These are phyloP conservation scores for Yponomeuta malinellus DNA, from an alignment of 2,888 invertebrate genomes.

Conservation along the genomic window DNA sequence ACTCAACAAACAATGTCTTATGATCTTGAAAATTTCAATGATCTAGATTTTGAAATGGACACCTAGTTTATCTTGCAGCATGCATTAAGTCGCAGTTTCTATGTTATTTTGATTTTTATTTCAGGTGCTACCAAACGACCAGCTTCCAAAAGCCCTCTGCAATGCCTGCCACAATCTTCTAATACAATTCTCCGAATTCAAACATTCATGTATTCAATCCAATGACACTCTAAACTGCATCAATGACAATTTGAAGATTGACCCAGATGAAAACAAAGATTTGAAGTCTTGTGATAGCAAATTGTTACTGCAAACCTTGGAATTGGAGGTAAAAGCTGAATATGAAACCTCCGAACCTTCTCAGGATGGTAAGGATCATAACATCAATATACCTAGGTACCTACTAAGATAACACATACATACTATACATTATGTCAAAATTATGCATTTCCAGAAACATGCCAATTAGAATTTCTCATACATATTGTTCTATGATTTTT, in stretches of 20 bases:
- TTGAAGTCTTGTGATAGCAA: background rate
- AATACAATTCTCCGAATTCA: slow-evolving; percentile 49
- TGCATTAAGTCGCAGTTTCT: too few species aligned
- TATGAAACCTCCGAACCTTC: background rate
- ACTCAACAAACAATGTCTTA: too few species aligned
- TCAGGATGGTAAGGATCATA: background rate
- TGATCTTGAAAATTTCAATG: too few species aligned
- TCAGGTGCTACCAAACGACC: slow-evolving; percentile 42
- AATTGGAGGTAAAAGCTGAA: background rate
- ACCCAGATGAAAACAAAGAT: background rate
- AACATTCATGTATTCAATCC: slow-evolving; percentile 54
- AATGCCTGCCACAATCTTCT: slow-evolving; percentile 48
- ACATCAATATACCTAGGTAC: too few species aligned
- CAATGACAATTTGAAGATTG: background rate
- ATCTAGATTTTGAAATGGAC: too few species aligned
- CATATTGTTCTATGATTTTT: too few species aligned
- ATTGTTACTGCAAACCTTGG: background rate
- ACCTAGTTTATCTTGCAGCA: too few species aligned
- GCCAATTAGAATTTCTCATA: too few species aligned
- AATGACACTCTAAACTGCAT: slow-evolving; percentile 15
- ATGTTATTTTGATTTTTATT: too few species aligned
- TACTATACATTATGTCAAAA: too few species aligned
- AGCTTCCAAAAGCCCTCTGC: slow-evolving; percentile 56
- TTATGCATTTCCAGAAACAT: too few species aligned
- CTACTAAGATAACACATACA: too few species aligned